Evolutionary conservation across 2,888 invertebrate genomes (phyloP).

Genomic region (Nomada fucata): DNA sequence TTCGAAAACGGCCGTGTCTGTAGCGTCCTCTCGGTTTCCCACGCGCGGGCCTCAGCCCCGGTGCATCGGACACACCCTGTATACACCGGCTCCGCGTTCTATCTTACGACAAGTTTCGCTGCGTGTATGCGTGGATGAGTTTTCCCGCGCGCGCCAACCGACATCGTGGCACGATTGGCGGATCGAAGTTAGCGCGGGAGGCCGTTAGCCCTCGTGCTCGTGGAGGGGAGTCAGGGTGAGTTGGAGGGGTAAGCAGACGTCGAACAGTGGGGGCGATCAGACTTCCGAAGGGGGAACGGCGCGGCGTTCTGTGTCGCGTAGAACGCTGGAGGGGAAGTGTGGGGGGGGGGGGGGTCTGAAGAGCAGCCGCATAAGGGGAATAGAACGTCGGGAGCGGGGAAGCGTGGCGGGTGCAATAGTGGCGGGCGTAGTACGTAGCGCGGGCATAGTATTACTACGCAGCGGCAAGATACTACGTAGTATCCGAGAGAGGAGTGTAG

Average conservation of each 20-base stretch:
- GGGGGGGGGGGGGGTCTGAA: background rate
- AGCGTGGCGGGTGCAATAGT: constrained; percentile 63
- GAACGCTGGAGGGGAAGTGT: constrained; percentile 9
- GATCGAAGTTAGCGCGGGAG: constrained; percentile 72
- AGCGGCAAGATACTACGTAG: constrained; percentile 75
- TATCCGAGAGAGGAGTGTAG: constrained; percentile 75
- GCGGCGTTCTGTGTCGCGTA: background rate
- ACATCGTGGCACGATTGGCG: constrained; percentile 70
- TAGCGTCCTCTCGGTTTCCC: constrained; percentile 31
- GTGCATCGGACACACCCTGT: constrained; percentile 62
- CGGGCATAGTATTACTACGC: constrained; percentile 73
- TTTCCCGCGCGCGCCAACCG: constrained; percentile 81
- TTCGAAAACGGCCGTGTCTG: constrained; percentile 22
- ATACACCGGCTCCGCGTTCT: constrained; percentile 33
- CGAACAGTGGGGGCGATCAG: background rate
- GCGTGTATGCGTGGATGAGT: constrained; percentile 68
- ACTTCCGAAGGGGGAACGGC: background rate
- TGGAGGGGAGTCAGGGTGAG: constrained; percentile 33
- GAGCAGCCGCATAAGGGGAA: constrained; percentile 16
- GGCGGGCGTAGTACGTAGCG: constrained; percentile 72
- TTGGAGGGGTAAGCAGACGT: constrained; percentile 11
- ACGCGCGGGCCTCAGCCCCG: constrained; percentile 25
- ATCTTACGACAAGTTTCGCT: constrained; percentile 40
- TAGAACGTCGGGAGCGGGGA: constrained; percentile 11
- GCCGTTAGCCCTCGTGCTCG: constrained; percentile 72